Evolutionary conservation across 2,888 invertebrate species (phyloP), one percentile per base, ranked within the genome.

Genomic region (Mesoligia furuncula): DNA sequence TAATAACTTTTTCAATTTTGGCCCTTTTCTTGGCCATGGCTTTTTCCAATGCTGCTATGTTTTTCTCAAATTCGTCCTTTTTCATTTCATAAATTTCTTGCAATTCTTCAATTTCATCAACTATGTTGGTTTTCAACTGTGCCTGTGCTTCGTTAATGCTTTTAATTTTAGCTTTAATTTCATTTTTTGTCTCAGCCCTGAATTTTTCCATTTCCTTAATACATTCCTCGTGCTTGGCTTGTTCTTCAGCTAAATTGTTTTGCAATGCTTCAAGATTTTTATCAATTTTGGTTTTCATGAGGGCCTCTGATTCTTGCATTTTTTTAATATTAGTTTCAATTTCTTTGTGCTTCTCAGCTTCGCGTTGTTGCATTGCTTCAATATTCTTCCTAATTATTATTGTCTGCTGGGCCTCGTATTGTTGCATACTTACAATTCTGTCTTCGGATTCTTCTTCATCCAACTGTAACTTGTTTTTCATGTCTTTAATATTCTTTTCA

Each of bases 401-500:
- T 70, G 24, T n/a, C 39, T 78, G 69, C 77, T 68, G n/a, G 15
- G 57, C 77, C 42, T 65, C 36, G n/a, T 69, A 39, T 68, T 68
- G 79, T 69, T 83, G 68, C 83, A 69, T 45, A 36, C 27, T 36
- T 36, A 69, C 59, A 64, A 80, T 77, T 69, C 83, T 59, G 24
- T 80, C 77, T 27, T 80, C 59, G 3, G 83, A 64, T 82, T 82
- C 68, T 20, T 77, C 64, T 83, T 80, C 80, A 11, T 59, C 57
- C 15, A n/a, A 17, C 4, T 64, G 51, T 17, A 82, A 27, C 31
- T 77, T 76, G 1, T 76, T 64, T 42, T 69, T 64, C 68, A 82
- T 71, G 57, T 77, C 66, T 2, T 42, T 13, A 67, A 83, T 61
- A 24, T 70, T 77, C 7, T 61, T 70, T 70, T 83, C 66, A 48